Percentiles rank a stretch among this genome's conserved stretches.
Evolutionary conservation across 2,888 invertebrate species (phyloP).

Genomic region (Melangyna quadrimaculata): DNA sequence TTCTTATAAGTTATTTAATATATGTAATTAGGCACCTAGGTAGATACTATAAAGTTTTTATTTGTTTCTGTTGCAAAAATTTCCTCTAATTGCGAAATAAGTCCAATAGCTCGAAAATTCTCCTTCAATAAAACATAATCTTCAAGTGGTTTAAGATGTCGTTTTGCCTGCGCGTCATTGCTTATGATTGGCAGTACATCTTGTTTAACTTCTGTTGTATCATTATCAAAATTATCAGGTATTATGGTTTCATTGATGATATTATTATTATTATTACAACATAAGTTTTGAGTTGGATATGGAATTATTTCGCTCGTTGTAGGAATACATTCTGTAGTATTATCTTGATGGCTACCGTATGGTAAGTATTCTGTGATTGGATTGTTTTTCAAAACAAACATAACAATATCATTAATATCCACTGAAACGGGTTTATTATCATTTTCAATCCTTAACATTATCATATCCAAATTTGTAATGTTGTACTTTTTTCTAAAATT

Average conservation of each 20-base stretch:
- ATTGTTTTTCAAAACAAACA: constrained; percentile 20
- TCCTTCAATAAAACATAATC: constrained; percentile 78
- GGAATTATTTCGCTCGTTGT: neutral
- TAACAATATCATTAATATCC: constrained; percentile 34
- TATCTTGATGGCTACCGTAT: neutral
- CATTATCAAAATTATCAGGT: neutral
- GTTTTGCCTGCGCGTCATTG: constrained; percentile 76
- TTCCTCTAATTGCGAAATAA: constrained; percentile 77
- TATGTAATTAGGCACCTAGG: too few relatives aligned
- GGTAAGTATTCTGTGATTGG: neutral
- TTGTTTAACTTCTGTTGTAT: neutral
- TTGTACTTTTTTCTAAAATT: constrained; percentile 33
- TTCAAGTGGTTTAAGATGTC: constrained; percentile 77
- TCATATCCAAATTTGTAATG: constrained; percentile 49
- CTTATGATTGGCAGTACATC: neutral
- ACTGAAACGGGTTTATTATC: neutral
- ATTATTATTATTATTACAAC: neutral
- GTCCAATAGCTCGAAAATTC: constrained; percentile 78
- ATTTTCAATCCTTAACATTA: constrained; percentile 21
- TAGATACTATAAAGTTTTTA: too few relatives aligned
- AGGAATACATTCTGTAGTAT: neutral
- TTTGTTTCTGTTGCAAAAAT: constrained; percentile 74
- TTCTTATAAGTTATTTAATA: too few relatives aligned
- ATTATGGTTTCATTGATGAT: neutral
- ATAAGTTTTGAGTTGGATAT: neutral